Base-by-base conservation (phyloP, 1,140 invertebrate genomes). In the Hestina assimilis region DNA sequence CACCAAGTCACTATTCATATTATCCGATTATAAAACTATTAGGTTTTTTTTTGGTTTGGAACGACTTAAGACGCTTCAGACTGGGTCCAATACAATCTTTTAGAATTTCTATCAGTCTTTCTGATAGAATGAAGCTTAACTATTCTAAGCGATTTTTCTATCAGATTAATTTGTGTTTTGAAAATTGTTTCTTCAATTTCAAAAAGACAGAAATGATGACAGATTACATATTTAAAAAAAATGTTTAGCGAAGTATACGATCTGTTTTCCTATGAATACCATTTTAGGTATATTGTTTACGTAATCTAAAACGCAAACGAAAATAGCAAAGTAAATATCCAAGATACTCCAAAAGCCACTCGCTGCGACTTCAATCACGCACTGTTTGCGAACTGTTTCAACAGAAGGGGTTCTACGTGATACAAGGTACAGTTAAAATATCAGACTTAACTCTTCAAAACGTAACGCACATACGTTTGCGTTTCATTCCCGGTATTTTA, bases 341-440 rank as follows among this genome's bases (percentile, higher is more conserved):
- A 17, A 51, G 51, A 58, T 38, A 15, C 15, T 28, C 26, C 9
- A 26, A 79, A 80, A 81, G 69, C 77, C 72, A 64, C 65, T 68
- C 55, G 40, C 53, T 53, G 17, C 56, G 54, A 50, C 68, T 66
- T 61, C 33, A 62, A 77, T 75, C 78, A 79, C 75, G 78, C 69
- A 63, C 53, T 79, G 78, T 79, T 83, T 78, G 56, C 62, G 26
- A 45, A 75, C 63, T 57, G 45, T 62, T 69, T 56, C 60, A 59
- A 62, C 55, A 53, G 55, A 56, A 48, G 60, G 69, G 54, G 54
- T 31, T 35, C 46, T 59, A 72, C 66, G 70, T 72, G 72, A 63
- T 40, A 55, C 26, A 45, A 38, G 40, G 33, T 56, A 29, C 40
- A 38, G 59, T 42, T 59, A 63, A 70, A 63, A 69, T 64, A 73